Base-by-base conservation (phyloP, 2,797 vertebrate genomes). In the Danio aesculapii region DNA sequence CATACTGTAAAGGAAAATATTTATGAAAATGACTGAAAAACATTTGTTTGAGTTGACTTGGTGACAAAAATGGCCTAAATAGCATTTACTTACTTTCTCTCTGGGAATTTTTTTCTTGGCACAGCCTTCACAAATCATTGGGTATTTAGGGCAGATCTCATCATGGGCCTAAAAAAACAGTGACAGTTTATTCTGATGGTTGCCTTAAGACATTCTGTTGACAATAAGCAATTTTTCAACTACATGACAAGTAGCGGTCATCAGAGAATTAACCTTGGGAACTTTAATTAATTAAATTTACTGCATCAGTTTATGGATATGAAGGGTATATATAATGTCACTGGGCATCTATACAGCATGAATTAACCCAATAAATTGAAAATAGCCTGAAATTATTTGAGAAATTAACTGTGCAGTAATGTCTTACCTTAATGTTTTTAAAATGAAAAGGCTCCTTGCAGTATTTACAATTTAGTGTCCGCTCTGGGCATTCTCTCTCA, bases 121-220 rank as follows among this genome's bases (percentile, higher is more conserved):
- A 47, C 98, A 99, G 73, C 96, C 95, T 44, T 98, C 96, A 14
- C 98, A 99, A 41, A 95, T 95, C 95, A 99, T 92, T 0, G 97
- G 98, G 67, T 97, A 96, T 85, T 97, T 96, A 53, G 98, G 97
- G 88, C 98, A 99, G 86, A 96, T 94, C 67, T 97, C 95, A 2
- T 96, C 95, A 19, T 99, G 98, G 43, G 95, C 97, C 98, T 99
- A 75, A 13, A 86, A 86, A 84, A 84, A 53, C 30, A 30, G 30
- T 30, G 30, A 3, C 30, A 30, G 30, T 30, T 30, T 30, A 30
- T 30, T 30, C 30, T 30, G 30, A 30, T 30, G 30, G 1, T 30
- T 30, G 1, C 30, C 30, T 30, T 30, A 1, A 30, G 30, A 30
- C 30, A 30, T 30, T 30, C 30, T 30, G 30, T 30, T 30, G 30